Base-by-base conservation (phyloP, 1,140 invertebrate species). In the Harpegnathos saltator region DNA sequence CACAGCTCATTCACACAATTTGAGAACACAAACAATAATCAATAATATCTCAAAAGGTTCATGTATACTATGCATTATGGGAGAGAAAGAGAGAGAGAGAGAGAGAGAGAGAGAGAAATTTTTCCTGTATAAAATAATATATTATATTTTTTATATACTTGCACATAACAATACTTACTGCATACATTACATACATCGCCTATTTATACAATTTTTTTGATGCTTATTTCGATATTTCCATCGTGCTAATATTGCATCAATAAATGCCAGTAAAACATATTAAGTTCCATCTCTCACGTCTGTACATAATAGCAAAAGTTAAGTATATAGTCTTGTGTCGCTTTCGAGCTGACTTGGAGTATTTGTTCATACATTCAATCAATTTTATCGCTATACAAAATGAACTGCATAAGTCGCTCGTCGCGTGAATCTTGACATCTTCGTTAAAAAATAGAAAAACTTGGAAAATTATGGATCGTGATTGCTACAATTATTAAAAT, bases 221-320 rank as follows among this genome's bases (percentile, higher is more conserved):
- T 56, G 11, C 0, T 19, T 56, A 22, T 56, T 19, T 56, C 54
- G 54, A 74, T 44, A 61, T 11, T 29, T 74, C 61, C 24, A 74
- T 33, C 4, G 19, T 69, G 52, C 48, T 48, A 65, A 65, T 11
- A 54, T 65, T 75, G 44, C 44, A 75, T 77, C n/a, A 3, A 5
- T 52, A 77, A 77, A 65, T 54, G 26, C 48, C 9, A 54, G 48
- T 77, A 22, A 77, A 77, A 77, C 52, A 11, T 73, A 73, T 48
- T 63, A 26, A 65, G 26, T 26, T 52, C 9, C 38, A 11, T 44
- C 3, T 50, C 1, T 44, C 17, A 26, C n/a, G 17, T 62, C 26
- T 62, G 19, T 26, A 73, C 15, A 5, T 24, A 26, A 29, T 63
- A 62, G 54, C n/a, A 54, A 38, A 15, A 33, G 7, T 52, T 17